Conservation (phyloP, 1,140 invertebrate genomes). For the Lordiphosa mommai region DNA sequence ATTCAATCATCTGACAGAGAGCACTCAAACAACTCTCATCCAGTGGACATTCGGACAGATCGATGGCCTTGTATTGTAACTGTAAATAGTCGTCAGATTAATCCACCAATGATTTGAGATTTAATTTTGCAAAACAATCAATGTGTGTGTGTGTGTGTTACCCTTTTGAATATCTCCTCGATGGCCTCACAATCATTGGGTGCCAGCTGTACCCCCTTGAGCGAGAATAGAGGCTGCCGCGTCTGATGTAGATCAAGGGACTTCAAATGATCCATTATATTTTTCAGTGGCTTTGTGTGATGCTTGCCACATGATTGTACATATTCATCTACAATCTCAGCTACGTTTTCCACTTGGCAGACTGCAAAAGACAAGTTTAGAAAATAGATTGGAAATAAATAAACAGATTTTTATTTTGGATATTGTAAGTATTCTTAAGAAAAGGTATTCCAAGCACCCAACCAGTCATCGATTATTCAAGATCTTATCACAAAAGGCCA, state of each 20-base stretch:
- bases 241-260: slow-evolving; percentile 79
- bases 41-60: slow-evolving; percentile 70
- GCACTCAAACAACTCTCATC: slow-evolving; percentile 80
- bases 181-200: slow-evolving; percentile 85
- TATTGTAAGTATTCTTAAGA: no score
- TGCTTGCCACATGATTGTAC: slow-evolving; percentile 86
- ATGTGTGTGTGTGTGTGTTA: slow-evolving; percentile 61
- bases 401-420: no score
- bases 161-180: slow-evolving; percentile 88
- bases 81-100: slow-evolving; percentile 8
- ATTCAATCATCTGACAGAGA: slow-evolving; percentile 95
- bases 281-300: slow-evolving; percentile 84
- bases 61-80: slow-evolving; percentile 78
- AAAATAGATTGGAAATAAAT: no score
- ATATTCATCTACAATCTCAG: slow-evolving; percentile 86
- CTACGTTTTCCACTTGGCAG: slow-evolving; percentile 57
- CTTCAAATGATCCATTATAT: slow-evolving; percentile 87
- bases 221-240: slow-evolving; percentile 81
- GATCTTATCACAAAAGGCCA: no score
- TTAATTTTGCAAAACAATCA: no score
- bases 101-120: not conserved
- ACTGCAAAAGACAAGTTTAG: slow-evolving; percentile 32
- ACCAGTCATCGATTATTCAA: no score
- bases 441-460: no score
- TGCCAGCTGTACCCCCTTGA: slow-evolving; percentile 82